Conservation (phyloP, 2,113 vertebrate genomes). For the Falco punctatus region DNA sequence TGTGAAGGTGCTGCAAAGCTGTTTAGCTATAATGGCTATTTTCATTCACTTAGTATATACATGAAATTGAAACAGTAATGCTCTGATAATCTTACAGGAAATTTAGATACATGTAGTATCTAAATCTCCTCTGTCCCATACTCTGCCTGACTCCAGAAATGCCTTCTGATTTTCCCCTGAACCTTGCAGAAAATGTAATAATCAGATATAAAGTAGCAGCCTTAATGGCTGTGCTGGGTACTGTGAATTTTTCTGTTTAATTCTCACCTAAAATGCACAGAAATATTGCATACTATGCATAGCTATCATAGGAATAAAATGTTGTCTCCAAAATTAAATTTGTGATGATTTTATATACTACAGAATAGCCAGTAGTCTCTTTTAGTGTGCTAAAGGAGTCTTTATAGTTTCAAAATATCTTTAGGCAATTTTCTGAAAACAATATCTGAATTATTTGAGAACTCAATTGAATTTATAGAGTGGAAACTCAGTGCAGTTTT, state of each 20-base stretch:
- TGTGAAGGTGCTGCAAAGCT: neutral
- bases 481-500: neutral
- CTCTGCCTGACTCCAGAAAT: neutral
- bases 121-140: neutral
- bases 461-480: neutral
- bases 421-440: neutral
- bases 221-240: neutral
- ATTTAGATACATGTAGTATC: neutral
- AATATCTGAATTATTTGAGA: neutral
- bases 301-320: neutral
- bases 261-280: neutral
- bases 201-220: neutral
- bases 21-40: neutral
- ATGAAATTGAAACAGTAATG: neutral
- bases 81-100: neutral
- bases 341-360: neutral
- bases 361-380: neutral
- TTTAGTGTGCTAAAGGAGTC: neutral
- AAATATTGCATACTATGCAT: neutral
- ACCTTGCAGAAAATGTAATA: neutral
- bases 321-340: neutral
- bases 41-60: neutral
- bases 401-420: neutral
- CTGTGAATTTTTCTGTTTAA: neutral
- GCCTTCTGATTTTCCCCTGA: neutral